Evolutionary conservation across 2,797 vertebrate species (phyloP).

Genomic region (Pterois miles): DNA sequence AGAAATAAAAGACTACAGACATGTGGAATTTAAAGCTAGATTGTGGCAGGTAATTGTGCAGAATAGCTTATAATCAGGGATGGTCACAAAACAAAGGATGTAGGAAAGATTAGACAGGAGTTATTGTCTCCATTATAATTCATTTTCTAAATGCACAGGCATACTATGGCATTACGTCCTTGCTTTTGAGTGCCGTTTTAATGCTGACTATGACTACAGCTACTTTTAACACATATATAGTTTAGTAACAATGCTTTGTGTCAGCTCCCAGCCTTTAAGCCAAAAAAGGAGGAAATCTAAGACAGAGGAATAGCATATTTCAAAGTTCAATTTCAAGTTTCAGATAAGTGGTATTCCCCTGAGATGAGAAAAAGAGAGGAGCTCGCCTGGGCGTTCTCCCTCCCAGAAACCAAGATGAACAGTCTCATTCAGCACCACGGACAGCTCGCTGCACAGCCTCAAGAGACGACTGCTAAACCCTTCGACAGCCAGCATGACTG

Average conservation of each 20-base stretch:
- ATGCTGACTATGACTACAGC: neutral
- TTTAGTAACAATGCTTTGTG: neutral
- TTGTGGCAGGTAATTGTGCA: too few species aligned
- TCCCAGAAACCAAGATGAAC: conserved; percentile 39
- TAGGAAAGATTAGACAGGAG: too few species aligned
- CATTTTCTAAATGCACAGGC: neutral
- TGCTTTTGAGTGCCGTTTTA: neutral
- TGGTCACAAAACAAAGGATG: too few species aligned
- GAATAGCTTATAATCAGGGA: too few species aligned
- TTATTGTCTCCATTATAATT: neutral
- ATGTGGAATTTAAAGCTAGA: too few species aligned
- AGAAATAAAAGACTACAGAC: too few species aligned
- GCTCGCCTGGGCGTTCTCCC: conserved; percentile 14
- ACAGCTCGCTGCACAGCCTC: conserved; percentile 47
- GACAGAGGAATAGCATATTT: conserved; percentile 24
- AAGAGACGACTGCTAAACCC: conserved; percentile 10
- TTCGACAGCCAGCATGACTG: conserved; percentile 15
- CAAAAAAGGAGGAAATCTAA: neutral
- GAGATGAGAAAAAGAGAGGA: conserved; percentile 21
- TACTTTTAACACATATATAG: neutral
- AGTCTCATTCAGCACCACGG: conserved; percentile 53
- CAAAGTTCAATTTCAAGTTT: conserved; percentile 61
- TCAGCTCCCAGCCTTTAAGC: conserved; percentile 15
- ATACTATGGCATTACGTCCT: neutral
- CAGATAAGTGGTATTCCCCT: conserved; percentile 35